Evolutionary conservation across 2,888 invertebrate genomes (phyloP).

Genomic region (Acholoe squamosa): DNA sequence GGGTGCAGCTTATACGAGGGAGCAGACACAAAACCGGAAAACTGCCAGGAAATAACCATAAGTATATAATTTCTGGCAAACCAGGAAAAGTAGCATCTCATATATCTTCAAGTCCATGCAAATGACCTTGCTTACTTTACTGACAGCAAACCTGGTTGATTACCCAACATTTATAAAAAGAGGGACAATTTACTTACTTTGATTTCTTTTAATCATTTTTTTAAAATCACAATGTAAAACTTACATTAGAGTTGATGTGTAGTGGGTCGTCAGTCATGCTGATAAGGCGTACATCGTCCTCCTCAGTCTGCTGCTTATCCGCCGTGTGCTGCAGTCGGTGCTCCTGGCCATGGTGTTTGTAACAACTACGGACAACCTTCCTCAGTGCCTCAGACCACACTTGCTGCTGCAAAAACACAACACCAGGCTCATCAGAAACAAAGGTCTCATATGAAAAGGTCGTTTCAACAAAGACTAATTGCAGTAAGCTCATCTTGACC

Average conservation of each 20-base stretch:
- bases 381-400: background rate
- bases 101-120: too few species aligned
- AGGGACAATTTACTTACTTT: too few species aligned
- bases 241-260: background rate
- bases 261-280: background rate
- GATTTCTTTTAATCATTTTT: too few species aligned
- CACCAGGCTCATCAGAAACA: background rate
- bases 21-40: too few species aligned
- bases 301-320: background rate
- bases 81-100: too few species aligned
- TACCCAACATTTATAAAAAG: too few species aligned
- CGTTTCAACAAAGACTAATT: conserved; percentile 8
- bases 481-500: background rate
- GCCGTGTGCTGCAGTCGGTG: background rate
- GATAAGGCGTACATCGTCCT: conserved; percentile 12
- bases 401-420: background rate
- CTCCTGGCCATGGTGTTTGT: conserved; percentile 42
- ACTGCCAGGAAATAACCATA: too few species aligned
- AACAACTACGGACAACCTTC: conserved; percentile 29
- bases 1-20: too few species aligned
- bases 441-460: background rate
- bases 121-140: too few species aligned
- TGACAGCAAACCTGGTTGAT: too few species aligned
- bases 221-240: too few species aligned
- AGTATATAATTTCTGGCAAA: too few species aligned